Conservation (phyloP, 2,888 invertebrate genomes). For the Salticus scenicus region DNA sequence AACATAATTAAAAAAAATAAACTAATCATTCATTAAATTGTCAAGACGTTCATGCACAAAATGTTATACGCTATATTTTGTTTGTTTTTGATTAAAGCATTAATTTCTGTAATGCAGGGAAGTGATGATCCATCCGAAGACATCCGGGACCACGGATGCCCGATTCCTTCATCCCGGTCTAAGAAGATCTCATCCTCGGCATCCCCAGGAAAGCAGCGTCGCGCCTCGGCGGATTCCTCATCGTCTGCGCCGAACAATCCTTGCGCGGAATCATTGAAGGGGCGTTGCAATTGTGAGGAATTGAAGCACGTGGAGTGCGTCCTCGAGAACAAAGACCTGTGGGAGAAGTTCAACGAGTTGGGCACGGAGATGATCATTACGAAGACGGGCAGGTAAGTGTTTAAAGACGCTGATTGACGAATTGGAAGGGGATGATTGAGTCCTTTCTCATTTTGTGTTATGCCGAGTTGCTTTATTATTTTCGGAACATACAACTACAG, state of each 20-base stretch:
- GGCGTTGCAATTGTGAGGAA: slow-evolving; percentile 72
- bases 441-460: no score
- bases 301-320: slow-evolving; percentile 76
- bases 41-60: no score
- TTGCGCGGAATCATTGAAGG: slow-evolving; percentile 65
- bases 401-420: background rate
- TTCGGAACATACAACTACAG: no score
- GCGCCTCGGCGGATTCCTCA: slow-evolving; percentile 33
- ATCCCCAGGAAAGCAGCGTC: slow-evolving; percentile 16
- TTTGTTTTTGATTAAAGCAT: no score
- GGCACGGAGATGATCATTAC: slow-evolving; percentile 99
- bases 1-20: no score
- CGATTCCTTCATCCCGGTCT: slow-evolving; percentile 16
- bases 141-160: background rate
- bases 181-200: slow-evolving; percentile 16
- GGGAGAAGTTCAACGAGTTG: slow-evolving; percentile 77
- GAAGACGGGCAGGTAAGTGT: slow-evolving; percentile 85
- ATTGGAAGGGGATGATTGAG: no score
- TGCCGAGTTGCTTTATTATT: no score
- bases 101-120: no score
- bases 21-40: no score
- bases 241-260: slow-evolving; percentile 52
- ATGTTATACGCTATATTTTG: no score
- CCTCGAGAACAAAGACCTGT: slow-evolving; percentile 77
- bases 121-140: slow-evolving; percentile 49